Conservation (phyloP, 37 sponge, comb jelly and placozoan species). For the Halichondria panicea region DNA sequence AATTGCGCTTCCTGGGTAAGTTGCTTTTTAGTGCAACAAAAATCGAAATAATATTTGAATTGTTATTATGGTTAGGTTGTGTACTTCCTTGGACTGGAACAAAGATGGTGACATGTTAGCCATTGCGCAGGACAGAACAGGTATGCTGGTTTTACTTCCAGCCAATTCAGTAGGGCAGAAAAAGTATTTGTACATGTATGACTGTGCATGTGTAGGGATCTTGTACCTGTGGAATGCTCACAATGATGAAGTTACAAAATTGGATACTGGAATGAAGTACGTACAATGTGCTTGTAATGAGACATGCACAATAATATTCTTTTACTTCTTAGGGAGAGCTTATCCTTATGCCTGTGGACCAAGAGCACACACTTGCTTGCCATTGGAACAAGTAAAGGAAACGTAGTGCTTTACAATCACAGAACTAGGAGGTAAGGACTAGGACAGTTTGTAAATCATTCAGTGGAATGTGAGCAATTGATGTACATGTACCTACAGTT, state of each 20-base stretch:
- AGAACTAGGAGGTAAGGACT: slow-evolving; percentile 45
- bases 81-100: slow-evolving; percentile 93
- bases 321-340: no score
- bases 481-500: slow-evolving; percentile 5
- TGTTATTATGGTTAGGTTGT: slow-evolving; percentile 16
- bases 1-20: slow-evolving; percentile 56
- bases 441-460: background rate
- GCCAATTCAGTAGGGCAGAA: no score
- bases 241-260: slow-evolving; percentile 50
- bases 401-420: slow-evolving; percentile 95
- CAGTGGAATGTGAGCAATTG: background rate
- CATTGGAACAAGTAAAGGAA: slow-evolving; percentile 92
- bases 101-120: slow-evolving; percentile 94
- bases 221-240: slow-evolving; percentile 89
- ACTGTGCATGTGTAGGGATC: slow-evolving; percentile 37
- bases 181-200: no score
- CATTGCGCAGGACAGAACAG: slow-evolving; percentile 67
- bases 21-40: background rate
- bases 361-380: slow-evolving; percentile 70
- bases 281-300: background rate
- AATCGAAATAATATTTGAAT: background rate
- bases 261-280: slow-evolving; percentile 93
- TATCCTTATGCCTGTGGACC: slow-evolving; percentile 83
- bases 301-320: background rate
- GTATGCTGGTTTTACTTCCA: slow-evolving; percentile 1